Evolutionary conservation across 2,113 vertebrate genomes (phyloP), one percentile per base, ranked within the genome.

Genomic region (Taurulus bubalis): DNA sequence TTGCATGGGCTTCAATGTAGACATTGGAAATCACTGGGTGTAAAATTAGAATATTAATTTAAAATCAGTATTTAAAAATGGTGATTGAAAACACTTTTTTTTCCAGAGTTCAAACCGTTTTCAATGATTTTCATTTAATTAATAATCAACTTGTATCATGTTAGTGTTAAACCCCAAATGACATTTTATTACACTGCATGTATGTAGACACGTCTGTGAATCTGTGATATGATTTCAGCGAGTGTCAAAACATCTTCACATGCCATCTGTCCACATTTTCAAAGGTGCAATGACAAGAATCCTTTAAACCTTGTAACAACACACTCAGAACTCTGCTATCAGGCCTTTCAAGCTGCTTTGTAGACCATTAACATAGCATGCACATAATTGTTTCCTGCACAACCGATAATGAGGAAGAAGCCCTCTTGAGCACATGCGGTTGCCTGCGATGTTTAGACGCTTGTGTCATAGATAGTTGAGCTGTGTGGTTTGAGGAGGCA

Each of bases 181-280:
- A 58, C 36, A n/a, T 68, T 69, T 74, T 18, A 32, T 59, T 28
- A 5, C 47, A 16, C 28, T 22, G 42, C 51, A 30, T 77, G 58
- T 40, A 63, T 32, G 65, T 53, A n/a, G 45, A 78, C 56, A 68
- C 53, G 65, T 63, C 4, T 56, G 55, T 75, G 22, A 75, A 59
- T 77, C 71, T 63, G 73, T 71, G 71, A 82, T 78, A 10, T 42
- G 74, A 49, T 8, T 3, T 34, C 47, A 6, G 66, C 1, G 0
- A 49, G n/a, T 75, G 71, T 75, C 47, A 32, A 76, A 76, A 76
- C 68, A 83, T 79, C 79, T 56, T 81, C 24, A 38, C 71, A 62
- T 66, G 56, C 78, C 80, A 72, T 80, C 75, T 84, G 80, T 56
- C 49, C 20, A 38, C 55, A 26, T 75, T 68, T 74, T 64, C 30